Evolutionary conservation across 2,113 vertebrate genomes (phyloP).

Genomic region (Eonycteris spelaea): DNA sequence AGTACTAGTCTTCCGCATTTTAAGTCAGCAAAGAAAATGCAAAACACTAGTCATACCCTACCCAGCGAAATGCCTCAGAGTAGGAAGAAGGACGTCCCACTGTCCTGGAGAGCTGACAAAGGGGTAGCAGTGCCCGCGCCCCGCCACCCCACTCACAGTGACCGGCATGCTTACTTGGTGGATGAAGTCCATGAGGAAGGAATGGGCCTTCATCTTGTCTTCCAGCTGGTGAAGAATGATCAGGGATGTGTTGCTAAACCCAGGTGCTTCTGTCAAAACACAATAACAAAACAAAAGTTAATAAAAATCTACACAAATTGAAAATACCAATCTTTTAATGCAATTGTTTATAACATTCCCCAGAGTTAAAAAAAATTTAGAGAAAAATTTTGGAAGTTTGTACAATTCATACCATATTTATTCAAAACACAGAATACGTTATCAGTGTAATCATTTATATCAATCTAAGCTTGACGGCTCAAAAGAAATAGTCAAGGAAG

Average conservation of each 20-base stretch:
- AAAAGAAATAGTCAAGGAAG: background rate
- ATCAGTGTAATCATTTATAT: background rate
- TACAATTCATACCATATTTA: background rate
- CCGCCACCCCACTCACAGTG: accelerated
- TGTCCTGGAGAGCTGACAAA: background rate
- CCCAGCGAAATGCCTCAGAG: background rate
- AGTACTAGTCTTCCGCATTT: background rate
- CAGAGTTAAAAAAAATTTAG: background rate
- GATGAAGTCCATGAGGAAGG: conserved; percentile 94
- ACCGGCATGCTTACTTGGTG: conserved; percentile 84
- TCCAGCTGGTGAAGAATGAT: conserved; percentile 98
- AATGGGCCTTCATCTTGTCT: conserved; percentile 98
- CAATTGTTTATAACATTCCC: background rate
- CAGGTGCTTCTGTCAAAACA: conserved; percentile 86
- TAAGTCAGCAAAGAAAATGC: background rate
- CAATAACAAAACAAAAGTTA: background rate
- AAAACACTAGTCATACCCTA: background rate
- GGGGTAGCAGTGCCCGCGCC: background rate
- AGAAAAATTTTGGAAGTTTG: background rate
- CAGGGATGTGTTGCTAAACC: conserved; percentile 93
- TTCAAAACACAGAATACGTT: background rate
- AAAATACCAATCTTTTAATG: background rate
- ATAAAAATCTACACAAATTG: background rate
- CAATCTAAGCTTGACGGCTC: background rate
- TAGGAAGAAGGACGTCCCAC: background rate